Evolutionary conservation across 2,113 vertebrate genomes (phyloP).

Genomic region (Spilogale gracilis): DNA sequence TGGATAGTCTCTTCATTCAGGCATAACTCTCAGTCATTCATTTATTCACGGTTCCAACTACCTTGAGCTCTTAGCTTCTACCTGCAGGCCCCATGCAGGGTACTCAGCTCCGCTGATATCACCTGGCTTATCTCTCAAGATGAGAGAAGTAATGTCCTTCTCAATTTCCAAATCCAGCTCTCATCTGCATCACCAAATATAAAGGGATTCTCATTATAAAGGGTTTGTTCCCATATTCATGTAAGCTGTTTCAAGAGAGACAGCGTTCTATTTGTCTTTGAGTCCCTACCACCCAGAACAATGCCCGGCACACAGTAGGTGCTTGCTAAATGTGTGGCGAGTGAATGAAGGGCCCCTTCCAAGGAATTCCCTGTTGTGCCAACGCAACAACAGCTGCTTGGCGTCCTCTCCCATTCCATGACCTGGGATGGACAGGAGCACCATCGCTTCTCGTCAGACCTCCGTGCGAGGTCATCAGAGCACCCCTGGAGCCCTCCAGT

Average conservation of each 20-base stretch:
- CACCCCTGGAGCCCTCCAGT: accelerated
- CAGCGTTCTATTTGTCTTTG: not conserved
- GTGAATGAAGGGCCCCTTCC: not conserved
- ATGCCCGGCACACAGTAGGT: not conserved
- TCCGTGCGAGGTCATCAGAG: accelerated
- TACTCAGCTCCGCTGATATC: not conserved
- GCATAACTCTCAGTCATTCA: accelerated
- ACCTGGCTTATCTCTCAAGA: not conserved
- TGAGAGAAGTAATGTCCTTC: not conserved
- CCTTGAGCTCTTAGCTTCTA: not conserved
- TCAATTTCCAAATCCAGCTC: not conserved
- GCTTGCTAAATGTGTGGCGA: not conserved
- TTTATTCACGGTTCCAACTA: not conserved
- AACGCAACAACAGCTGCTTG: too few relatives aligned
- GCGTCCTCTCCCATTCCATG: not conserved
- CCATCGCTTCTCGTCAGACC: not conserved
- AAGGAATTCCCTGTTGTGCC: not conserved
- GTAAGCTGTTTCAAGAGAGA: not conserved
- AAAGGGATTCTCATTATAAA: not conserved
- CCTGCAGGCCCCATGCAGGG: not conserved
- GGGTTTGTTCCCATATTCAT: not conserved
- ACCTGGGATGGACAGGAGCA: not conserved
- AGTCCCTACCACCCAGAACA: not conserved
- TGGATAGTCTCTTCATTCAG: accelerated
- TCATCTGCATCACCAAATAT: not conserved